A percentile compares a stretch with the other conserved stretches of the same genome.
phyloP scores from a whole-genome alignment of 2,113 vertebrate species.

The Rhinopomastus cyanomelas region DNA sequence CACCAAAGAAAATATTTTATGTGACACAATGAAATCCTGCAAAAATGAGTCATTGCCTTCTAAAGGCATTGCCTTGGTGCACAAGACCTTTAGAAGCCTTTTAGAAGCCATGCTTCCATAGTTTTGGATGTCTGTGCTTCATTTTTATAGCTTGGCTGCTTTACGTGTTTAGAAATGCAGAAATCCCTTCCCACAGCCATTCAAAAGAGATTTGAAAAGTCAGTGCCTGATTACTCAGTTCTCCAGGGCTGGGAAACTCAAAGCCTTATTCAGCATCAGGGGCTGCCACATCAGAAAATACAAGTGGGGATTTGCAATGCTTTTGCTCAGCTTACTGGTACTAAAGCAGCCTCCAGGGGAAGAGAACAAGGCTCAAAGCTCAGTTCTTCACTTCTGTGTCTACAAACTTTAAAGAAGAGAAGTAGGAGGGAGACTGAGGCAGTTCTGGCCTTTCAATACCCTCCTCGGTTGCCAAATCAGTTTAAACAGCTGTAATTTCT shows the following conservation, averaged over 20 bases:
- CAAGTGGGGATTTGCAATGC: background rate
- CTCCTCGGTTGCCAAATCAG: background rate
- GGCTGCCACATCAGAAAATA: background rate
- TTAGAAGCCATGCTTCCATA: background rate
- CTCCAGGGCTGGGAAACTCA: background rate
- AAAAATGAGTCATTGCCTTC: slow-evolving; percentile 29
- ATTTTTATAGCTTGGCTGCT: background rate
- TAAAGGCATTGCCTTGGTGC: too few relatives aligned
- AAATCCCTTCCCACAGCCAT: background rate
- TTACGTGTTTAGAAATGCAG: background rate
- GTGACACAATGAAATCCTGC: slow-evolving; percentile 1
- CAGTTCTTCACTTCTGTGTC: background rate
- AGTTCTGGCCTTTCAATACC: background rate
- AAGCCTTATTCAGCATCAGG: background rate
- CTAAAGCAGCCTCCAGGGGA: background rate
- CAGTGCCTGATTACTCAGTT: background rate
- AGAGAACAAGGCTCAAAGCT: background rate
- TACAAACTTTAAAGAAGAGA: background rate
- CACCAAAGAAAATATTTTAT: background rate
- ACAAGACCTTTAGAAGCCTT: background rate
- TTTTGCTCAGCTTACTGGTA: background rate
- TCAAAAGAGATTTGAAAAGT: background rate
- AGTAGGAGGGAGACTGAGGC: background rate
- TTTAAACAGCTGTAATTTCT: background rate
- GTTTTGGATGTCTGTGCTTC: background rate